Percentiles rank a stretch among this genome's conserved stretches.
These are phyloP conservation scores for Ephydatia muelleri DNA, from an alignment of 37 sponge, comb jelly and placozoan genomes.

Conservation along the genomic window DNA sequence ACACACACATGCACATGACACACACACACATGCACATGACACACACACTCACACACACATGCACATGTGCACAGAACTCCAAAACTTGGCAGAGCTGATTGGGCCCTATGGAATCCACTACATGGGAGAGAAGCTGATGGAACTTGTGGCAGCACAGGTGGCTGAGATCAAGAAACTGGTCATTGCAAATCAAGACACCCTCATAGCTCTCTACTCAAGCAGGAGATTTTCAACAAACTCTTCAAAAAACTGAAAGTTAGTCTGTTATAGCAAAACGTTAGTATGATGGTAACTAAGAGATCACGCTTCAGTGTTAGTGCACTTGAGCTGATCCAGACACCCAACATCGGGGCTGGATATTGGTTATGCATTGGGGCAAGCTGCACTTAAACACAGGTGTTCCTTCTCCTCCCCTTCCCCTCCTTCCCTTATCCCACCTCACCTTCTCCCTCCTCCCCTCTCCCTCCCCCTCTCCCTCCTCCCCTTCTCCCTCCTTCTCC, in stretches of 20 bases:
- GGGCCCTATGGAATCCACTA: slow-evolving; percentile 92
- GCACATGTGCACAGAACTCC: slow-evolving; percentile 46
- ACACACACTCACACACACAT: not conserved
- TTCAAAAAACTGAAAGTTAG: slow-evolving; percentile 67
- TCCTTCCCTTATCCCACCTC: too few relatives aligned
- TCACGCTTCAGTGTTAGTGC: too few relatives aligned
- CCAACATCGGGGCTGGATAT: too few relatives aligned
- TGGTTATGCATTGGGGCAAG: too few relatives aligned
- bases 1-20: too few relatives aligned
- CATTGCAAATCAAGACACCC: slow-evolving; percentile 80
- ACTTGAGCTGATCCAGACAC: too few relatives aligned
- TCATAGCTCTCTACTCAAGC: slow-evolving; percentile 81
- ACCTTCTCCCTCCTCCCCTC: not conserved
- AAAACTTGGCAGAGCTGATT: slow-evolving; percentile 85
- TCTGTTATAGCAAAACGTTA: too few relatives aligned
- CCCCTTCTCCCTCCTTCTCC: too few relatives aligned
- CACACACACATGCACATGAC: slow-evolving; percentile 6
- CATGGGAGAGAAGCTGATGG: slow-evolving; percentile 89
- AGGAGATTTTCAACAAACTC: slow-evolving; percentile 71
- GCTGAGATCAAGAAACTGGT: slow-evolving; percentile 90
- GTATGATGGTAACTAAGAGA: too few relatives aligned
- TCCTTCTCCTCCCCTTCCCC: too few relatives aligned
- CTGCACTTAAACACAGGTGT: too few relatives aligned
- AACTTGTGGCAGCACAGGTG: slow-evolving; percentile 74
- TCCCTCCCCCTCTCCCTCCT: too few relatives aligned